Evolutionary conservation across 2,113 vertebrate genomes (phyloP).

Genomic region (Apodemus sylvaticus): DNA sequence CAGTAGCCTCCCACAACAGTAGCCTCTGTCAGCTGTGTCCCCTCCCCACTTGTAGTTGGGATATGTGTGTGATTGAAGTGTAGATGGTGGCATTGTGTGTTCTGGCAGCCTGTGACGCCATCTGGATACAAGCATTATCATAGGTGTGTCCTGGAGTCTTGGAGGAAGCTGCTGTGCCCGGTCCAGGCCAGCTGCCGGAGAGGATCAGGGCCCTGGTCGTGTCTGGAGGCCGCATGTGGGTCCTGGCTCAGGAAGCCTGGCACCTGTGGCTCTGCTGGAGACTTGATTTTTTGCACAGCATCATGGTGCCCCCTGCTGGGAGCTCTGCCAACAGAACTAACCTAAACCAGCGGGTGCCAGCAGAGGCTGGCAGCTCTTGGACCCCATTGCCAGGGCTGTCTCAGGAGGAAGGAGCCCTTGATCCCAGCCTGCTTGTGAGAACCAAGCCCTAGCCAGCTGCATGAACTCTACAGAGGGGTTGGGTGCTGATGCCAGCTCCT

Average conservation of each 20-base stretch:
- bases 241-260: background rate
- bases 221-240: background rate
- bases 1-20: background rate
- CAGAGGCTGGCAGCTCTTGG: background rate
- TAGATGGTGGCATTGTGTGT: background rate
- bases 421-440: background rate
- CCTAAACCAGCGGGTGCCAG: background rate
- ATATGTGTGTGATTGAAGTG: background rate
- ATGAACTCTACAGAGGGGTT: background rate
- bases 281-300: background rate
- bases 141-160: background rate
- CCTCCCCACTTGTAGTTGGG: background rate
- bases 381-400: background rate
- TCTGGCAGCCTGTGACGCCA: background rate
- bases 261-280: background rate
- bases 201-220: background rate
- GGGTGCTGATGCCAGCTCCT: background rate
- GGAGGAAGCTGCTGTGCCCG: background rate
- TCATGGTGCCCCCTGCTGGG: conserved; percentile 44
- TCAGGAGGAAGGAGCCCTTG: background rate
- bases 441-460: background rate
- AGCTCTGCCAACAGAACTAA: background rate
- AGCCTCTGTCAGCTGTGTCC: background rate
- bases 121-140: background rate
- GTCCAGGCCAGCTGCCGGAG: background rate